Evolutionary conservation across 64 coral and sea anemone genomes (phyloP).

Genomic region (Dendronephthya gigantea): DNA sequence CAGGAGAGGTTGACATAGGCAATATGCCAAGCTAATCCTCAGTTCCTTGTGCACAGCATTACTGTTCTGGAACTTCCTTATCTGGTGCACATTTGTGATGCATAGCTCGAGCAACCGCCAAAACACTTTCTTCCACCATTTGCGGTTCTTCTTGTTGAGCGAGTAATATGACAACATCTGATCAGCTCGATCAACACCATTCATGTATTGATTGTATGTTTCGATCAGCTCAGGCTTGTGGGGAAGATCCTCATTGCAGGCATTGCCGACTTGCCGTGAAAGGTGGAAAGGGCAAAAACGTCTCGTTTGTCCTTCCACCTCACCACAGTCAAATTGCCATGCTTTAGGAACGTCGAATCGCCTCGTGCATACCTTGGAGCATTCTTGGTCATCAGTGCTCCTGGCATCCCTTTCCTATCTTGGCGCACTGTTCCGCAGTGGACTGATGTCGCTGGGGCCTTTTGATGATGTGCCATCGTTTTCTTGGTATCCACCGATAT

Average conservation of each 20-base stretch:
- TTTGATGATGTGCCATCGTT: neutral
- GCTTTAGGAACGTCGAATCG: neutral
- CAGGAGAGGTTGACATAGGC: conserved; percentile 5
- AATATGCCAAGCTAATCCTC: neutral
- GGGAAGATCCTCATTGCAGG: neutral
- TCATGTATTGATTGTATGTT: conserved; percentile 18
- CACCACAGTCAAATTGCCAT: neutral
- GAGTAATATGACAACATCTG: conserved; percentile 16
- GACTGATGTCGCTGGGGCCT: neutral
- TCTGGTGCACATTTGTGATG: conserved; percentile 2
- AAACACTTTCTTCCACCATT: conserved; percentile 33
- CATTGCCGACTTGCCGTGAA: conserved; percentile 25
- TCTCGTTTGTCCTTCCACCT: conserved; percentile 33
- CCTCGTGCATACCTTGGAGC: neutral
- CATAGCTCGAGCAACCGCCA: conserved; percentile 16
- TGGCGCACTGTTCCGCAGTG: neutral
- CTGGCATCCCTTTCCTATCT: conserved; percentile 17
- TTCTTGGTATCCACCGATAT: neutral
- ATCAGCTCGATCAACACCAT: conserved; percentile 13
- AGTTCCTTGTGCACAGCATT: neutral
- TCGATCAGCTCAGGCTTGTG: neutral
- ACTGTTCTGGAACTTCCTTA: neutral
- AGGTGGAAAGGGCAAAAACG: conserved; percentile 9
- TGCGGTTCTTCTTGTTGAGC: neutral
- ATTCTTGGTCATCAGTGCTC: neutral